Evolutionary conservation across 2,888 invertebrate species (phyloP).

Genomic region (Phrixothrix hirtus): DNA sequence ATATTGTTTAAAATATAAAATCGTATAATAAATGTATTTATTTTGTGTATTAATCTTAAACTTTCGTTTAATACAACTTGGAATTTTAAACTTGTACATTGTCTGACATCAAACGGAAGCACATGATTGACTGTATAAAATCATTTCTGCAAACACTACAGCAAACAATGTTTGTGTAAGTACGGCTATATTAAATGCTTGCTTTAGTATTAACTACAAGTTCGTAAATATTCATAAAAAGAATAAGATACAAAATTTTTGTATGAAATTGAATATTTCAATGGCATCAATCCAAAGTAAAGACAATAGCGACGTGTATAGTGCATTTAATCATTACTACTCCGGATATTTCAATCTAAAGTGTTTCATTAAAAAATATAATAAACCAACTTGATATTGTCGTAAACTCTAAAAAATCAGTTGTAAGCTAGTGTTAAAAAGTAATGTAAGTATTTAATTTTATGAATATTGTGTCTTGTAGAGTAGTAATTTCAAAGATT

Average conservation of each 20-base stretch:
- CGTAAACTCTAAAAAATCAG: too few relatives aligned
- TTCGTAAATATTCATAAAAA: too few relatives aligned
- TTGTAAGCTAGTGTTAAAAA: too few relatives aligned
- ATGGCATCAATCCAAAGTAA: not conserved
- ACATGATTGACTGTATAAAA: constrained; percentile 20
- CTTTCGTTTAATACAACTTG: constrained; percentile 16
- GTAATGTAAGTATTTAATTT: too few relatives aligned
- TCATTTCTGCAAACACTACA: constrained; percentile 17
- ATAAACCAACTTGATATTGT: constrained; percentile 15
- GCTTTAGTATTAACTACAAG: too few relatives aligned
- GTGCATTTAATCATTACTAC: constrained; percentile 3
- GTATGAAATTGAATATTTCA: too few relatives aligned
- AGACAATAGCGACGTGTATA: not conserved
- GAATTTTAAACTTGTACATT: constrained; percentile 17
- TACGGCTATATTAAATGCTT: constrained; percentile 4
- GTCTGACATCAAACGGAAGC: constrained; percentile 25
- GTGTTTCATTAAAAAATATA: constrained; percentile 15
- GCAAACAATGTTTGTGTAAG: constrained; percentile 26
- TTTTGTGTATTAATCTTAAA: constrained; percentile 20
- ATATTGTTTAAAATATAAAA: constrained; percentile 13
- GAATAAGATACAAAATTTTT: too few relatives aligned
- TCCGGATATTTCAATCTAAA: constrained; percentile 24
- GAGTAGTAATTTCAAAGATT: too few relatives aligned
- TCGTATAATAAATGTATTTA: constrained; percentile 27
- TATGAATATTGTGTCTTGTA: too few relatives aligned